Conservation (phyloP, 2,888 invertebrate genomes). For the Argyra leucocephala region DNA sequence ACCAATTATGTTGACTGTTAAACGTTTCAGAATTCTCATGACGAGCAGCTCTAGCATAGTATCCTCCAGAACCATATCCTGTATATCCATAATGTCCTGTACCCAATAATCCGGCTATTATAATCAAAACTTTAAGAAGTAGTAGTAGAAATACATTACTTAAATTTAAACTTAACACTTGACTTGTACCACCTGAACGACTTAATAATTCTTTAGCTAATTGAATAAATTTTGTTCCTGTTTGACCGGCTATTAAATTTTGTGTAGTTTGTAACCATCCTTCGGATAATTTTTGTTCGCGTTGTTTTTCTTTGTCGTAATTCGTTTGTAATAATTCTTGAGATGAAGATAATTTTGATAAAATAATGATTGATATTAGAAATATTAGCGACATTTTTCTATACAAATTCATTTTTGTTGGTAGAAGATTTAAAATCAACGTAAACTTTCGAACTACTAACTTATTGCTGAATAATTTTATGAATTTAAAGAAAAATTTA, state of each 20-base stretch:
- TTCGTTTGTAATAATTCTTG: not conserved
- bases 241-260: slow-evolving; percentile 23
- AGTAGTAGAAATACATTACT: slow-evolving; percentile 66
- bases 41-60: slow-evolving; percentile 31
- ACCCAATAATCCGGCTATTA: slow-evolving; percentile 64
- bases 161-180: slow-evolving; percentile 63
- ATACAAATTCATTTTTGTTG: too few relatives aligned
- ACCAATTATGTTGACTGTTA: not conserved
- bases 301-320: too few relatives aligned
- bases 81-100: slow-evolving; percentile 45
- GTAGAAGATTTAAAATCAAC: too few relatives aligned
- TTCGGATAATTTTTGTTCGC: not conserved
- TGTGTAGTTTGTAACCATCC: slow-evolving; percentile 23
- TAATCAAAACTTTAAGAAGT: slow-evolving; percentile 64
- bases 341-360: not conserved
- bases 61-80: slow-evolving; percentile 41
- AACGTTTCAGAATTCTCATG: slow-evolving; percentile 37
- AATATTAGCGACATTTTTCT: not conserved
- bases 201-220: slow-evolving; percentile 52
- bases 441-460: too few relatives aligned
- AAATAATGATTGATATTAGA: not conserved
- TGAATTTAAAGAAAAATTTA: too few relatives aligned
- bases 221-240: slow-evolving; percentile 26
- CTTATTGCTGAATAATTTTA: too few relatives aligned
- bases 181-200: slow-evolving; percentile 54